phyloP scores from a whole-genome alignment of 2,888 invertebrate genomes.

The Pediacus dermestoides region DNA sequence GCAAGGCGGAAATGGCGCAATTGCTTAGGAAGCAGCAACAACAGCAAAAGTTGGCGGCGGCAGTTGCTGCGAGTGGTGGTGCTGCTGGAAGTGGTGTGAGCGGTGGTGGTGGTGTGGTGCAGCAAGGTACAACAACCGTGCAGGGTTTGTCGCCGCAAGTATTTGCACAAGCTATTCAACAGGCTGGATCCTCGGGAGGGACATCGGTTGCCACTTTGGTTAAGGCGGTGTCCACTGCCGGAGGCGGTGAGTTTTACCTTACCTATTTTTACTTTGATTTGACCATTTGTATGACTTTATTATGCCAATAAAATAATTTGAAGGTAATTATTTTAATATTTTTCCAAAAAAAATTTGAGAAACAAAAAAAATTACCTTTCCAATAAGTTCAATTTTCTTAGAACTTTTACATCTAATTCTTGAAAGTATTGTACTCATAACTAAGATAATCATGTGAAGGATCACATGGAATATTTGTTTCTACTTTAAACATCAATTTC shows the following conservation, averaged over 20 bases:
- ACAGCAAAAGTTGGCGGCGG: slow-evolving; percentile 42
- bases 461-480: no score
- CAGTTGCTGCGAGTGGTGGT: slow-evolving; percentile 35
- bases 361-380: no score
- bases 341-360: no score
- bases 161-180: slow-evolving; percentile 50
- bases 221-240: slow-evolving; percentile 55
- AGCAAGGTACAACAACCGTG: no score
- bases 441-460: no score
- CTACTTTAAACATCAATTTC: no score
- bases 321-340: no score
- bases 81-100: slow-evolving; percentile 32
- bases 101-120: slow-evolving; percentile 34
- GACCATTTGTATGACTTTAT: no score
- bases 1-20: slow-evolving; percentile 49
- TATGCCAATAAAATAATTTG: not conserved
- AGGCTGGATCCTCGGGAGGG: slow-evolving; percentile 53
- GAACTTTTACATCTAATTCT: not conserved
- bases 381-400: no score
- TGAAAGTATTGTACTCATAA: slow-evolving; percentile 1
- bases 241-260: slow-evolving; percentile 34
- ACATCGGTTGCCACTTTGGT: slow-evolving; percentile 62
- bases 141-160: slow-evolving; percentile 45
- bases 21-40: slow-evolving; percentile 48
- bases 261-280: no score